phyloP scores from a whole-genome alignment of 2,888 invertebrate genomes.

The Lasioglossum marginatum region DNA sequence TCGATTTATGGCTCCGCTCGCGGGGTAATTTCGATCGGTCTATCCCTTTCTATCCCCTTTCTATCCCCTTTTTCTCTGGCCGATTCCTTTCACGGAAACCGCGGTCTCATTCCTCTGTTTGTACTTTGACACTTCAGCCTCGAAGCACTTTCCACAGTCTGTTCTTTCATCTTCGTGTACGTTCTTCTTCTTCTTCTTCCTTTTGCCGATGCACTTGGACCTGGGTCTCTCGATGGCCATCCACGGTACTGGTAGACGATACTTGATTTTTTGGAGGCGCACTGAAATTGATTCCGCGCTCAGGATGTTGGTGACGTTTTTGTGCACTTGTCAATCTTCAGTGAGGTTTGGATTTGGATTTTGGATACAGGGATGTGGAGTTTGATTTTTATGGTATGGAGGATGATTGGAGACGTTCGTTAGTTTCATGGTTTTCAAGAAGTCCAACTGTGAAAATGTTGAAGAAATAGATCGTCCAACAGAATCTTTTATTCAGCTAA shows the following conservation, averaged over 20 bases:
- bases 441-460: neutral
- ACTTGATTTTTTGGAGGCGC: neutral
- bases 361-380: no score
- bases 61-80: neutral
- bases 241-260: neutral
- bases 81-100: neutral
- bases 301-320: neutral
- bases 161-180: neutral
- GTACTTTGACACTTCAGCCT: constrained; percentile 4
- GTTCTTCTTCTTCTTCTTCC: neutral
- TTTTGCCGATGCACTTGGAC: neutral
- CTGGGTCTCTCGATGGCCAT: neutral
- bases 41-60: neutral
- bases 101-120: neutral
- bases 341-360: neutral
- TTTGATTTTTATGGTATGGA: no score
- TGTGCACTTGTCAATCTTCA: neutral
- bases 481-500: no score
- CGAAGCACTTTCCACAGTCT: neutral
- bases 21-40: constrained; percentile 57
- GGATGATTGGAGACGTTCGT: no score
- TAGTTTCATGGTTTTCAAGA: no score
- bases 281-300: neutral
- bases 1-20: constrained; percentile 67
- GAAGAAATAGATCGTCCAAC: no score